These are phyloP conservation scores for Nesidiocoris tenuis DNA, from an alignment of 2,888 invertebrate genomes.

Conservation along the genomic window DNA sequence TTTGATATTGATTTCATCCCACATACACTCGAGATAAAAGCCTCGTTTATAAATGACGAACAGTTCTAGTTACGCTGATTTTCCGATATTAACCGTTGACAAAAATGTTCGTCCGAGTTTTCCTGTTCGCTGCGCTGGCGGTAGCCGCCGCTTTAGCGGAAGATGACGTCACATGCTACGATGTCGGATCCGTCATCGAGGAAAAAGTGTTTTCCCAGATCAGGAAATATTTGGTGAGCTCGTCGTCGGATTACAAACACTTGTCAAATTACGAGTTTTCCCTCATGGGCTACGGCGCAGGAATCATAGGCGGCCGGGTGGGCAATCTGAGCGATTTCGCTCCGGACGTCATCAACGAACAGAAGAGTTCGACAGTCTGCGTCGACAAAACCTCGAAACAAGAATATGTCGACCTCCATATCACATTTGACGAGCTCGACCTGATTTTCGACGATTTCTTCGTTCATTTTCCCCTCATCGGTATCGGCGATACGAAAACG, in stretches of 20 bases:
- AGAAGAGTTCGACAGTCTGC: neutral
- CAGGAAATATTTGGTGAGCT: neutral
- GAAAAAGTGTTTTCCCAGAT: neutral
- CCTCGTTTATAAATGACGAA: no score
- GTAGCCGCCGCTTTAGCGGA: neutral
- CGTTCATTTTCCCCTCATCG: neutral
- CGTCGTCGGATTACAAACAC: neutral
- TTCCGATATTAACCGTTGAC: neutral
- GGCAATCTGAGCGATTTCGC: neutral
- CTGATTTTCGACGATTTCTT: neutral
- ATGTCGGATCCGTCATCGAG: neutral
- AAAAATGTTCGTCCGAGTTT: neutral
- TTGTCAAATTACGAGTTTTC: neutral
- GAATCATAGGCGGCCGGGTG: neutral
- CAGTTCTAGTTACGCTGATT: neutral
- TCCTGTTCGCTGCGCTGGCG: neutral
- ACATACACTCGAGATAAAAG: no score
- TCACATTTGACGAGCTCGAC: neutral
- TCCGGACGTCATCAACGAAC: neutral
- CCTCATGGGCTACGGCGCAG: neutral
- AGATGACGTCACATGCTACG: neutral
- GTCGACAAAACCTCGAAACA: neutral
- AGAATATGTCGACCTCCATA: neutral
- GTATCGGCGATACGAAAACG: neutral
- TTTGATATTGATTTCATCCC: no score